phyloP scores from a whole-genome alignment of 2,797 vertebrate species.

The Fratercula arctica region DNA sequence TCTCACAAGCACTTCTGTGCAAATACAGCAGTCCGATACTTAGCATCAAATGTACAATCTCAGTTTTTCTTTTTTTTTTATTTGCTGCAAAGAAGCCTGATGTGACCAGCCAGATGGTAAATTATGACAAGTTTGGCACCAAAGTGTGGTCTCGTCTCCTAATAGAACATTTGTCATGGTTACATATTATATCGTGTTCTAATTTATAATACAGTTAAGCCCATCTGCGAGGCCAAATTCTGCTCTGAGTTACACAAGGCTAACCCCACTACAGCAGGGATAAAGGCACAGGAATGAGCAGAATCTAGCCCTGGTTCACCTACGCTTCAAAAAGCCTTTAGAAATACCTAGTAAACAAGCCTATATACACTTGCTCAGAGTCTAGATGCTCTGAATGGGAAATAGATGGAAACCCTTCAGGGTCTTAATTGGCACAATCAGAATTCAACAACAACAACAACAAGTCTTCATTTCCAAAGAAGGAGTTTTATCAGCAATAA shows the following conservation, averaged over 20 bases:
- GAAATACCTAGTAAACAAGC: background rate
- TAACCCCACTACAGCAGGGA: background rate
- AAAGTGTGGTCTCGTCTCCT: background rate
- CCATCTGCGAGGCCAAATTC: conserved; percentile 1
- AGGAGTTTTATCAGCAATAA: background rate
- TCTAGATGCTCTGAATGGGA: background rate
- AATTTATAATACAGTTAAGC: background rate
- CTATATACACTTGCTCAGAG: background rate
- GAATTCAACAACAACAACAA: background rate
- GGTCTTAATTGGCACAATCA: background rate
- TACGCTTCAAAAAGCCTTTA: conserved; percentile 7
- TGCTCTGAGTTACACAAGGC: background rate
- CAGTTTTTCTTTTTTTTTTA: background rate
- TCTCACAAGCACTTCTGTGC: background rate
- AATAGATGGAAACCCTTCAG: background rate
- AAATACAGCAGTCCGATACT: background rate
- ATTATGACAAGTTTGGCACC: conserved; percentile 19
- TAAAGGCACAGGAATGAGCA: background rate
- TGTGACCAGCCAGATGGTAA: conserved; percentile 24
- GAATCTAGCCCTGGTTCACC: background rate
- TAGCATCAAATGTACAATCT: background rate
- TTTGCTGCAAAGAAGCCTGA: conserved; percentile 6
- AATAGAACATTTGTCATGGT: background rate
- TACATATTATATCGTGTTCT: background rate
- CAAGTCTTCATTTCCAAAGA: background rate